Base-by-base conservation (phyloP, 2,113 vertebrate species). In the Erythrolamprus reginae region DNA sequence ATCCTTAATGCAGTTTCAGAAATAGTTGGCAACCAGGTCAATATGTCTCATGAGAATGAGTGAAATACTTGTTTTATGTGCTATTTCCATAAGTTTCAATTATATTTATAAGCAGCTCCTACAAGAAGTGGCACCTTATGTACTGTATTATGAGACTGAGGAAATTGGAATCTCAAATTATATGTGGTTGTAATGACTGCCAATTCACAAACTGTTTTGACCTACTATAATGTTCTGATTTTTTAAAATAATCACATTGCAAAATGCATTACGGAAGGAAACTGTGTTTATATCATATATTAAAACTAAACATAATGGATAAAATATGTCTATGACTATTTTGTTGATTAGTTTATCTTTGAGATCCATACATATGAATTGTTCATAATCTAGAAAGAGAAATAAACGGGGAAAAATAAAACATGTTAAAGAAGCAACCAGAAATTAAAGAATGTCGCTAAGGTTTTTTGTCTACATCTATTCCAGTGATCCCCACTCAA, bases 251-350 rank as follows among this genome's bases (percentile, higher is more conserved):
- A 77, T 38, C 33, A 77, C 70, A 53, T 58, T 77, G 26, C 92
- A 94, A 92, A 94, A 92, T 91, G 94, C 94, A 95, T 92, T 92
- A 94, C 89, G 93, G 91, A 89, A 42, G 1, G 42, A 26, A 95
- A 90, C n/a, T 91, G 83, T 86, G 24, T 90, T 95, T 91, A 93
- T 93, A 95, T 95, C 55, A 92, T 89, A 93, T 91, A 94, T 94
- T 94, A 94, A 91, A 89, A 90, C 88, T 5, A 1, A 93, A 89
- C 85, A 26, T 33, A 47, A n/a, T 45, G 33, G 92, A 95, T 82
- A 92, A 61, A 93, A 94, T 89, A 26, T 91, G 89, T 28, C 1
- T 87, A 53, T 89, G 0, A 93, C 92, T 90, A 91, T 94, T 92
- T 92, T 91, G 95, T 91, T 87, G 84, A 53, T 89, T 83, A 86